Conservation (phyloP, 92 coral and sea anemone species). For the Umimayanthus chanpuru region DNA sequence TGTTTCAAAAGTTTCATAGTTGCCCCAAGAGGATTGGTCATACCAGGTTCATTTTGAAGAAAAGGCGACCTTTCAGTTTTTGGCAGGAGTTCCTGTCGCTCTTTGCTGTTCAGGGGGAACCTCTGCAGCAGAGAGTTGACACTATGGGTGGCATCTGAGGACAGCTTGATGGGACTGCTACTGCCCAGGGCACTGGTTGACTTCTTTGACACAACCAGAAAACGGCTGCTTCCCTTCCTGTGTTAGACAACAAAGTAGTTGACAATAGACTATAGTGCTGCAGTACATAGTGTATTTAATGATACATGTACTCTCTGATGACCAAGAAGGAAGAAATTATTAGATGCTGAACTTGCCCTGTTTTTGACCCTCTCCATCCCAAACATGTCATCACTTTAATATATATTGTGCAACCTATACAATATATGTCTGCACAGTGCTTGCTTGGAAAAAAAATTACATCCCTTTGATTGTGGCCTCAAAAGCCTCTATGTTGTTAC, state of each 20-base stretch:
- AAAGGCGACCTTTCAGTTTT: conserved; percentile 73
- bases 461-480: no score
- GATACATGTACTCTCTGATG: no score
- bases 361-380: no score
- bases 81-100: conserved; percentile 85
- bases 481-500: no score
- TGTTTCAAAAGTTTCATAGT: no score
- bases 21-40: background rate
- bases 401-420: no score
- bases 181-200: conserved; percentile 57
- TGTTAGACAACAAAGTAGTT: background rate
- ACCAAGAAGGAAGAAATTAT: no score
- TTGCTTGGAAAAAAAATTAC: no score
- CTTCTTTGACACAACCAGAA: conserved; percentile 75
- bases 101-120: conserved; percentile 86
- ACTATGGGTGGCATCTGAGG: conserved; percentile 65
- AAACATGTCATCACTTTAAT: no score
- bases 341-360: no score
- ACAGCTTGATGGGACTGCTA: conserved; percentile 68
- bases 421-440: no score
- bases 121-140: conserved; percentile 76
- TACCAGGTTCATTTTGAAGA: conserved; percentile 51
- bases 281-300: no score
- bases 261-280: background rate
- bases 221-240: conserved; percentile 86